Evolutionary conservation across 2,888 invertebrate species (phyloP).

Genomic region (Eilema griseolum): DNA sequence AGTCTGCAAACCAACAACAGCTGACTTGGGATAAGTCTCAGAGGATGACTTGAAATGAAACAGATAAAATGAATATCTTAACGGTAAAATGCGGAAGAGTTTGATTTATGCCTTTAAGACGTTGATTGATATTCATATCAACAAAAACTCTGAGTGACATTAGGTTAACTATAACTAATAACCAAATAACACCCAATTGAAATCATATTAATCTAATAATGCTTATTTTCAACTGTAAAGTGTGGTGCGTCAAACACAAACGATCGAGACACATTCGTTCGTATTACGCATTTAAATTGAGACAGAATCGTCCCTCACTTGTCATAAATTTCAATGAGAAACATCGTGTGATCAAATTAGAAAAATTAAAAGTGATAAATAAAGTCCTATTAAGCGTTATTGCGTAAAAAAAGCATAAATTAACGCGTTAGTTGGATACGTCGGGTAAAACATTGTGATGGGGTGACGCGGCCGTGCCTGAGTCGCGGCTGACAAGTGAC

Average conservation of each 20-base stretch:
- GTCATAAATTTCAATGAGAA: constrained; percentile 83
- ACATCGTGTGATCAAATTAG: constrained; percentile 82
- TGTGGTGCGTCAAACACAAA: constrained; percentile 54
- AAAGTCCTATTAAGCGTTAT: constrained; percentile 85
- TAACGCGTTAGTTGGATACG: constrained; percentile 67
- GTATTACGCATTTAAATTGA: constrained; percentile 80
- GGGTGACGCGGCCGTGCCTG: constrained; percentile 44
- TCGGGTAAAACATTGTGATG: constrained; percentile 50
- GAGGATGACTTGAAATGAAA: neutral
- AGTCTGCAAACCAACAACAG: neutral
- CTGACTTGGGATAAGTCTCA: too few relatives aligned
- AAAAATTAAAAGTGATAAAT: constrained; percentile 87
- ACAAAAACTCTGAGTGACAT: constrained; percentile 3
- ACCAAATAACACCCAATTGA: constrained; percentile 37
- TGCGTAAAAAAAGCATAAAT: constrained; percentile 87
- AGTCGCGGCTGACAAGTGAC: constrained; percentile 63
- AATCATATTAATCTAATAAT: constrained; percentile 50
- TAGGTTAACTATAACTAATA: constrained; percentile 38
- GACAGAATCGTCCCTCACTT: constrained; percentile 66
- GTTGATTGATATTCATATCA: constrained; percentile 6
- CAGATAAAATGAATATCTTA: neutral
- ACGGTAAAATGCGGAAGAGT: neutral
- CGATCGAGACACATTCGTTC: constrained; percentile 79
- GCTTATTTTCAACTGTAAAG: constrained; percentile 36
- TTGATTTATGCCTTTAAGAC: neutral